These are phyloP conservation scores for Epirrhoe alternata DNA, from an alignment of 2,888 invertebrate species.

Conservation along the genomic window DNA sequence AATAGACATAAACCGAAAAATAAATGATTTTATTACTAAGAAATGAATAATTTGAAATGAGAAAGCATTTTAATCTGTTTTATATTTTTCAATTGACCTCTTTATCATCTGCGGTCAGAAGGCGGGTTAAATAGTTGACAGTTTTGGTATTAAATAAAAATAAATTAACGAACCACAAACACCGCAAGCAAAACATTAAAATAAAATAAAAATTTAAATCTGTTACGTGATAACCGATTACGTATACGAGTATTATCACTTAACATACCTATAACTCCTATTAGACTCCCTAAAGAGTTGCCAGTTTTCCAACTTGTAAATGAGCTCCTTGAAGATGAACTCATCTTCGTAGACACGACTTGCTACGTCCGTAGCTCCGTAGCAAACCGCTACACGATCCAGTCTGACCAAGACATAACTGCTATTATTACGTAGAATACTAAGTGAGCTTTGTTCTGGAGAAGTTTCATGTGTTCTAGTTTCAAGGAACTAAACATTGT, in stretches of 20 bases:
- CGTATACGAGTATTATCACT: no score
- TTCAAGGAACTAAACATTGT: neutral
- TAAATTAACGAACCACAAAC: no score
- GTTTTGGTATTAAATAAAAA: no score
- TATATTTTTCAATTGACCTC: neutral
- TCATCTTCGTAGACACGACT: constrained; percentile 22
- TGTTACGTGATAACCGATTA: no score
- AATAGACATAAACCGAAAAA: constrained; percentile 4
- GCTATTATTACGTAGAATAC: constrained; percentile 13
- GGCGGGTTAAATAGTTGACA: no score
- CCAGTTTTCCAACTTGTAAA: neutral
- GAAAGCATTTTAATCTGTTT: neutral
- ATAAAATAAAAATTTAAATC: no score
- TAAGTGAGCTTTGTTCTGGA: constrained; percentile 6
- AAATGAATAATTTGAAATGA: neutral
- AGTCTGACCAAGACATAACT: constrained; percentile 14
- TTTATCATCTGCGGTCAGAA: neutral
- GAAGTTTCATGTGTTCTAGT: neutral
- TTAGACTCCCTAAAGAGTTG: neutral
- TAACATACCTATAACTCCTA: no score
- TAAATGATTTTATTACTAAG: neutral
- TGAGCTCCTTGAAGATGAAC: neutral
- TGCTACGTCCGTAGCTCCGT: constrained; percentile 14
- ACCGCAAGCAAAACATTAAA: no score
- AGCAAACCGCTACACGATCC: constrained; percentile 18